Evolutionary conservation across 1,140 invertebrate genomes (phyloP), one percentile per base, ranked within the genome.

Genomic region (Eumaeus atala): DNA sequence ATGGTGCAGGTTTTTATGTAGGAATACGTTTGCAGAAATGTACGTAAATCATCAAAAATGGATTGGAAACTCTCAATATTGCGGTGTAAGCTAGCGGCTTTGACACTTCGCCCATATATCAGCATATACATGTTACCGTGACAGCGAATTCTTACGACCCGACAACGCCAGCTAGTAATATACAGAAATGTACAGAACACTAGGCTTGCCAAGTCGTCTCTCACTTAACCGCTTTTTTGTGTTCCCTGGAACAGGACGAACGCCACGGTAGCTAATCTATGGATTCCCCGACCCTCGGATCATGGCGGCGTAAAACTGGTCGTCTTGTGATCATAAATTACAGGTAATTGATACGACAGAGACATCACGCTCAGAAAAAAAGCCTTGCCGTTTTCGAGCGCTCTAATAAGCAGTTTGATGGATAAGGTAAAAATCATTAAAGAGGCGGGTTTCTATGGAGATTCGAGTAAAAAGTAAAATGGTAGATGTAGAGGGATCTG

Each of bases 391-490:
- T 63, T 56, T 48, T 54, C 48, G 21, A 42, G 35, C 21, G 21
- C 21, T 64, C 55, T 61, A 61, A 64, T 64, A 64, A 64, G 62
- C 51, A 44, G 17, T 12, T 51, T 34, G 48, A 48, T 54, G 35
- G 28, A 60, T 64, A 64, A 57, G 61, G 61, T 16, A 49, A 59
- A 64, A 64, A 64, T 64, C 58, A 64, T 64, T 64, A 64, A 48
- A 51, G 40, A 11, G 54, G 18, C 58, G 52, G 61, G 59, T 61
- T 49, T 34, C 53, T 47, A 57, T 57, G 49, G 50, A 58, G 44
- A 63, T 56, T 54, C 48, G 54, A 17, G 58, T 64, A 64, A 64
- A 64, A 64, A 64, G 48, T 42, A 36, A 56, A 14, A 14, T 40
- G 35, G 3, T 1, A 10, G 38, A n/a, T n/a, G n/a, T n/a, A n/a